Base-by-base conservation (phyloP, 1,140 invertebrate species). In the Aphelinus atriplicis region DNA sequence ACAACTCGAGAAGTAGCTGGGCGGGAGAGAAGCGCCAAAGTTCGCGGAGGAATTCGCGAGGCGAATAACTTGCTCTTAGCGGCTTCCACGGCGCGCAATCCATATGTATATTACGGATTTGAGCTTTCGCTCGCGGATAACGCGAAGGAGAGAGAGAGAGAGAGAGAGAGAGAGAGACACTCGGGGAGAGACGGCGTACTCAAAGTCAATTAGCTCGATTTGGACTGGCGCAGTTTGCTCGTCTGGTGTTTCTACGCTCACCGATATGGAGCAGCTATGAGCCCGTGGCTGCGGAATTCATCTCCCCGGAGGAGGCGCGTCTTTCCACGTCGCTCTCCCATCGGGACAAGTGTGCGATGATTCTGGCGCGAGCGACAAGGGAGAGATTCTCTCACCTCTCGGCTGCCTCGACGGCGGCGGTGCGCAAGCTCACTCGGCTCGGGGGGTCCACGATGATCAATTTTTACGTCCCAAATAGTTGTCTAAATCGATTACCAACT, bases 121-220 rank as follows among this genome's bases (percentile, higher is more conserved):
- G 75, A 78, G 75, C 73, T 70, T 71, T 73, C 65, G 51, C 51
- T 4, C 51, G 53, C 61, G 53, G 53, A 42, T 42, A 3, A 3
- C 43, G 26, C 43, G 26, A 43, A 42, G 3, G 6, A 26, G 9
- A 43, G 42, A 61, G 26, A 53, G 4, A 9, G 51, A 53, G 71
- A 70, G 78, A 60, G 58, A 7, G 0, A 60, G 42, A 26, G 58
- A 60, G 26, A 26, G 26, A 26, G 26, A 26, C 26, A 26, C 26
- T 26, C 26, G n/a, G 57, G 76, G 79, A 71, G 77, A 77, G 76
- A 77, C 64, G 60, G 2, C 63, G 61, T 56, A 65, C 77, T 81
- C 78, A 79, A 82, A 82, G 81, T 79, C 78, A 82, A 82, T 82
- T 81, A 81, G 73, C 75, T 64, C 71, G 73, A 79, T 78, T 81